These are phyloP conservation scores for Anser brachyrhynchus DNA, from an alignment of 2,113 vertebrate genomes.

Conservation along the genomic window DNA sequence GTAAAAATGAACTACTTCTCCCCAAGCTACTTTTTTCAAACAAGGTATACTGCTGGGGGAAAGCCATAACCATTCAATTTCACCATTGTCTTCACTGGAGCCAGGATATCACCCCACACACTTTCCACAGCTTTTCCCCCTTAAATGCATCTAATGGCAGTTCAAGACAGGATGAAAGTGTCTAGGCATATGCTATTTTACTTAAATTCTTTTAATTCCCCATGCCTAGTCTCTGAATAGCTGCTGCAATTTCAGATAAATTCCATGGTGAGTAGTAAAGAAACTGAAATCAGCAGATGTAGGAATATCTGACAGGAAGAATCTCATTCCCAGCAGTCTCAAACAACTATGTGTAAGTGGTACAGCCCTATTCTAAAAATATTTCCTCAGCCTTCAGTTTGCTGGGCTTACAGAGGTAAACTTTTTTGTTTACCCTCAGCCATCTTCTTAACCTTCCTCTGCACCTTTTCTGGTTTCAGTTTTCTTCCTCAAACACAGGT, in stretches of 20 bases:
- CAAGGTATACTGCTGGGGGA: neutral
- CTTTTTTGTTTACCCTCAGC: neutral
- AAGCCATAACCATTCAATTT: neutral
- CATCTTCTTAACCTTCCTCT: neutral
- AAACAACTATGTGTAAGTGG: neutral
- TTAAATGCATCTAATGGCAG: constrained; percentile 1
- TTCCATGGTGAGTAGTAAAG: constrained; percentile 25
- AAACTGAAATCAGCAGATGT: constrained; percentile 26
- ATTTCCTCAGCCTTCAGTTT: neutral
- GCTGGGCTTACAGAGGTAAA: neutral
- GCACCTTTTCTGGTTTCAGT: neutral
- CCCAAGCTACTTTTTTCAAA: neutral
- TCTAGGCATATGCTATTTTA: constrained; percentile 18
- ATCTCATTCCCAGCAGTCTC: neutral
- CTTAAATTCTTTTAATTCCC: constrained; percentile 48
- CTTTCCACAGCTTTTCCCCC: constrained; percentile 26
- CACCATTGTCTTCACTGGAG: neutral
- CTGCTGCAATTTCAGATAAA: constrained; percentile 30
- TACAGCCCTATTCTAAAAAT: neutral
- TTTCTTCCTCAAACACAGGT: neutral
- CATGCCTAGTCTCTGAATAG: neutral
- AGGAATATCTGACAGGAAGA: constrained; percentile 21
- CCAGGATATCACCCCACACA: neutral
- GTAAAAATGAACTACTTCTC: neutral
- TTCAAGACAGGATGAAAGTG: constrained; percentile 21